These are phyloP conservation scores for Patiria miniata DNA, from an alignment of 35 echinoderm and acorn worm genomes.

Conservation along the genomic window DNA sequence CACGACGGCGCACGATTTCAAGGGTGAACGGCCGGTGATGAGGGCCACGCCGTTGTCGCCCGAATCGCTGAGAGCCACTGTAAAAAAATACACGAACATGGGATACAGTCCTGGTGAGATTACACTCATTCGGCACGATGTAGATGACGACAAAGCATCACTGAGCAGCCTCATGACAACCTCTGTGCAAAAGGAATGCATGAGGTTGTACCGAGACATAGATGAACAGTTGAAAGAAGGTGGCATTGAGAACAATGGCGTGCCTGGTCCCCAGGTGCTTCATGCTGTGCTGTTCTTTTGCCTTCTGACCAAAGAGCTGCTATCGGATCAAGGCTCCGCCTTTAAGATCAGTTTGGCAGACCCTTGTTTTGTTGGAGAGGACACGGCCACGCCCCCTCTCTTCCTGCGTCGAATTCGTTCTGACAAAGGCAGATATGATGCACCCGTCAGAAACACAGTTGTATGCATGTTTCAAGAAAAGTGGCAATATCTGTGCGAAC, in stretches of 20 bases:
- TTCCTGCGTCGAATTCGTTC: neutral
- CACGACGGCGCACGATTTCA: neutral
- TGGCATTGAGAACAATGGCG: neutral
- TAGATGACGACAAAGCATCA: neutral
- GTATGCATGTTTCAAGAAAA: neutral
- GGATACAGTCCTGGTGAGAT: conserved; percentile 4
- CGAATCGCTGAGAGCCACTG: neutral
- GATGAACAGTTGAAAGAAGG: neutral
- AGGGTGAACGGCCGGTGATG: neutral
- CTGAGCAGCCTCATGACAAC: neutral
- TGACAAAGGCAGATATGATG: neutral
- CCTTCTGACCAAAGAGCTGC: neutral
- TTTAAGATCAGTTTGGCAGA: neutral
- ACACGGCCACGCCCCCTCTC: neutral
- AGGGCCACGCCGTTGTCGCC: neutral
- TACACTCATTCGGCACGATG: neutral
- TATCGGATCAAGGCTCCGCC: neutral
- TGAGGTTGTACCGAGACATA: neutral
- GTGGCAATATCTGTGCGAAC: conserved; percentile 5
- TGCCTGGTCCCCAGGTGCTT: neutral
- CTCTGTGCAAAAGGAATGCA: neutral
- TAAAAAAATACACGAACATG: neutral
- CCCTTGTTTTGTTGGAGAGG: neutral
- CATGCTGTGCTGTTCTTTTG: conserved; percentile 8
- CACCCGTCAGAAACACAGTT: neutral